Percentiles rank a stretch among this genome's conserved stretches.
Evolutionary conservation across 2,113 vertebrate genomes (phyloP).

Genomic region (Amblyornis subalaris): DNA sequence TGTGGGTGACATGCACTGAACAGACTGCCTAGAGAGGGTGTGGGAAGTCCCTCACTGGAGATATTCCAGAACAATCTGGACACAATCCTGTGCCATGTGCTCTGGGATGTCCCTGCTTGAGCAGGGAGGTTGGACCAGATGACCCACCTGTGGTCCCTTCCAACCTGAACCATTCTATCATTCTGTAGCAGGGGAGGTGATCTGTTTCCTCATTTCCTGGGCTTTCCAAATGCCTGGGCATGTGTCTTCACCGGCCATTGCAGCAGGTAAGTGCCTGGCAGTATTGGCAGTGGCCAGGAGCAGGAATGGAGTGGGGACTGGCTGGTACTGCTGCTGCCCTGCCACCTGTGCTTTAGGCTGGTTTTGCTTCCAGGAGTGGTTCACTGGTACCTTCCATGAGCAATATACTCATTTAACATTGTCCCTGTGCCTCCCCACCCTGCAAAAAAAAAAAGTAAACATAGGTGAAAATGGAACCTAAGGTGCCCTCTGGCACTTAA

Average conservation of each 20-base stretch:
- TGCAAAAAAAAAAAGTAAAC: not conserved
- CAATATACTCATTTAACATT: not conserved
- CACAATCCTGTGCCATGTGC: not conserved
- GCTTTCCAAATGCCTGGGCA: not conserved
- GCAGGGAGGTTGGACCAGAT: not conserved
- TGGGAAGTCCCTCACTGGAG: not conserved
- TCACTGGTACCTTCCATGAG: not conserved
- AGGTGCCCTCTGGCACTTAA: not conserved
- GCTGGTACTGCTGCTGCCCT: not conserved
- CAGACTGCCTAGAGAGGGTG: not conserved
- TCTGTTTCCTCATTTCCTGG: not conserved
- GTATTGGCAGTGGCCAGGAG: not conserved
- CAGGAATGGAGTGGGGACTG: not conserved
- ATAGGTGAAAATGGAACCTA: not conserved
- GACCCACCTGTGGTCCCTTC: not conserved
- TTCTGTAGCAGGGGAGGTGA: not conserved
- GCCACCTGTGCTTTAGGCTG: not conserved
- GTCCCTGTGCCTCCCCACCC: fast-evolving
- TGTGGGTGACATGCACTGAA: not conserved
- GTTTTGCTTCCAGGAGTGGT: not conserved
- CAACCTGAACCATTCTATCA: not conserved
- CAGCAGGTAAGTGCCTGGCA: not conserved
- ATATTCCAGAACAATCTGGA: not conserved
- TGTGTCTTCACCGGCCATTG: fast-evolving
- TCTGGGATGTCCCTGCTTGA: not conserved